Percentiles rank a stretch among this genome's conserved stretches.
Evolutionary conservation across 2,113 vertebrate species (phyloP).

Genomic region (Sander lucioperca): DNA sequence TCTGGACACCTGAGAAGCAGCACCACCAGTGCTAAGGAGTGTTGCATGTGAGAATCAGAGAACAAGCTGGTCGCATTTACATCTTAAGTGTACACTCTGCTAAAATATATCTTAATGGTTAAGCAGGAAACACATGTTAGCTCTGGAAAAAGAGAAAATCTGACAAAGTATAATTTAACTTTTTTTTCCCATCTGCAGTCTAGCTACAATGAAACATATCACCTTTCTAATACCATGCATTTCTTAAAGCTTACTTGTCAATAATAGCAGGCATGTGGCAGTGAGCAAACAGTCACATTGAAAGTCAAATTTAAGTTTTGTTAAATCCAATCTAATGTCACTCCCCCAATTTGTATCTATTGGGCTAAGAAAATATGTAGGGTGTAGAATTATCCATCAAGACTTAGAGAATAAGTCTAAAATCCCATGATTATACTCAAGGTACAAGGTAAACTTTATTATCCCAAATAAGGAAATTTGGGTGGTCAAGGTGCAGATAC

Average conservation of each 20-base stretch:
- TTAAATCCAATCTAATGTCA: not conserved
- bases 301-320: constrained; percentile 21
- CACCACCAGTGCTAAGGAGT: not conserved
- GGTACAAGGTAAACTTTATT: too few species aligned
- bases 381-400: not conserved
- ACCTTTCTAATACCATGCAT: not conserved
- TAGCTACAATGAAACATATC: not conserved
- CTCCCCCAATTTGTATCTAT: not conserved
- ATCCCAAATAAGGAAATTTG: too few species aligned
- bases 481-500: too few species aligned
- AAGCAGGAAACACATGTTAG: not conserved
- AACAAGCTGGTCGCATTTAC: constrained; percentile 12
- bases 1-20: constrained; percentile 58
- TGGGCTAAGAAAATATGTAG: not conserved
- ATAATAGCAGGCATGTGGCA: not conserved
- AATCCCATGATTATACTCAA: not conserved
- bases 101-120: not conserved
- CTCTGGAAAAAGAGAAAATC: not conserved
- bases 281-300: constrained; percentile 22
- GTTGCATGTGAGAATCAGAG: constrained; percentile 5
- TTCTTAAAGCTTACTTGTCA: constrained; percentile 10
- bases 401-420: not conserved
- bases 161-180: too few species aligned
- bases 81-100: not conserved
- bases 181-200: not conserved